Conservation (phyloP, 2,888 invertebrate species). For the Drosophila anceps region DNA sequence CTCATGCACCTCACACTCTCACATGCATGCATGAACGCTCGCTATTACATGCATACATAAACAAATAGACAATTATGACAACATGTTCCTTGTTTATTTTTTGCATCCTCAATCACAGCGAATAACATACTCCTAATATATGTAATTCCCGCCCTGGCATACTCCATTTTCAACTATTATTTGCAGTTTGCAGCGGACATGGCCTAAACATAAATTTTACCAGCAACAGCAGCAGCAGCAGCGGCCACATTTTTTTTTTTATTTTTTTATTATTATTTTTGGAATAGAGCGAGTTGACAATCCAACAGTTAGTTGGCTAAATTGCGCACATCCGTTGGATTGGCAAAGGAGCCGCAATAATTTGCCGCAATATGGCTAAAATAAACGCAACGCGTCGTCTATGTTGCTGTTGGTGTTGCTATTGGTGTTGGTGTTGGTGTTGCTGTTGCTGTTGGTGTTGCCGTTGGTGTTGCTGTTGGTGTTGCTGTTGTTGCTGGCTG, state of each 20-base stretch:
- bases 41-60: background rate
- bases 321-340: conserved; percentile 73
- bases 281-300: conserved; percentile 56
- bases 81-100: conserved; percentile 9
- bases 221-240: conserved; percentile 6
- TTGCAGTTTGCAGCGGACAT: conserved; percentile 27
- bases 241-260: no score
- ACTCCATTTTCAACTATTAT: conserved; percentile 12
- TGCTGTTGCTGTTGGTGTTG: conserved; percentile 20
- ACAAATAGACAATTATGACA: conserved; percentile 1
- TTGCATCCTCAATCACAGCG: conserved; percentile 4
- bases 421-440: conserved; percentile 24
- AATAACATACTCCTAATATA: conserved; percentile 19
- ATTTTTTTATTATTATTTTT: conserved; percentile 15
- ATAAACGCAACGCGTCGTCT: conserved; percentile 61
- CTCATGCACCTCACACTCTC: background rate
- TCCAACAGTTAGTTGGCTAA: conserved; percentile 50
- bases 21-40: background rate
- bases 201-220: conserved; percentile 37
- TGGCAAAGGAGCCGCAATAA: conserved; percentile 64
- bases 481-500: conserved; percentile 21
- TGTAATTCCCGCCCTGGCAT: conserved; percentile 20
- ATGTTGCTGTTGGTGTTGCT: conserved; percentile 2
- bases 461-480: no score
- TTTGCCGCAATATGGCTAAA: conserved; percentile 72